Base-by-base conservation (phyloP, 1,140 invertebrate genomes). In the Drosophila funebris region DNA sequence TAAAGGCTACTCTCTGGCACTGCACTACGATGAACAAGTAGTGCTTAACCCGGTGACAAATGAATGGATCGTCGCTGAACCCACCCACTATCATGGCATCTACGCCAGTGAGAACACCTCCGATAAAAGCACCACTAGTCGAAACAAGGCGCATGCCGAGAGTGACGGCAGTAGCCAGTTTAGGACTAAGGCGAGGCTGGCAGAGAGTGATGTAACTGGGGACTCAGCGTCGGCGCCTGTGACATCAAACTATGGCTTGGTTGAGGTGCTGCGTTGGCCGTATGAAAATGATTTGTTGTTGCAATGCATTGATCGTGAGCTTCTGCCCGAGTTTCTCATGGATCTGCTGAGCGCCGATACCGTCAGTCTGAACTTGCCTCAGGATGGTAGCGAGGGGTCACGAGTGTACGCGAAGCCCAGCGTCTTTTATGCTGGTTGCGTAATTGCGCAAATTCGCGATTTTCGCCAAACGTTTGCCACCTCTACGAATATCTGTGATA, bases 401-500 rank as follows among this genome's bases (percentile, higher is more conserved):
- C 77, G 82, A 6, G 81, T 85, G n/a, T 88, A 82, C 71, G 82
- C 80, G 18, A 91, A 91, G 46, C 95, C 95, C 16, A 95, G 95
- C 91, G 93, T 98, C 16, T 98, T 97, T 93, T 97, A 98, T 90
- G 96, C 95, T 74, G 97, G 97, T 24, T 98, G 97, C 93, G 96
- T 98, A 44, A 96, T 98, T 84, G 96, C 95, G 71, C 96, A 98
- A 94, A 94, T 99, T 70, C 94, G 97, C 84, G 97, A 98, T 93
- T 97, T 96, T 90, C 94, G 97, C 74, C 95, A 96, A 92, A 93
- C 94, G 67, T 95, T 95, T 92, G 94, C 94, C 73, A 93, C 94
- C 80, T 93, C 92, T 76, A 95, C 94, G 92, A 94, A 93, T 91
- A 91, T 93, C 79, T 95, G 95, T 92, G 95, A 96, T 93, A 94